Evolutionary conservation across 2,113 vertebrate genomes (phyloP).

Genomic region (Neodon shergylaensis): DNA sequence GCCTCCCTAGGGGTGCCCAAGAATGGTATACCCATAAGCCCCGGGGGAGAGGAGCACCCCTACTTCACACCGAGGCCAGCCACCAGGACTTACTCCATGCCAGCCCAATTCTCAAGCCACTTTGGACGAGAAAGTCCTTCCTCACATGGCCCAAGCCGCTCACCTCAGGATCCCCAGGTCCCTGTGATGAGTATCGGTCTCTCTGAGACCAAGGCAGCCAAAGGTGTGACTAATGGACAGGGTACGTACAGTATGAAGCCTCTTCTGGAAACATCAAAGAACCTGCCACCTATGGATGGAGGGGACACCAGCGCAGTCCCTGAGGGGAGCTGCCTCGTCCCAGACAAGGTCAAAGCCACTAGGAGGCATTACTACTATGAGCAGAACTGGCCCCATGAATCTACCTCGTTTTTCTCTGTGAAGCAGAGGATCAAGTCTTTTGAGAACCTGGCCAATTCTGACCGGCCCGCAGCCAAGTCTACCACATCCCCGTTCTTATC

Average conservation of each 20-base stretch:
- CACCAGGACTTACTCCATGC: slow-evolving; percentile 87
- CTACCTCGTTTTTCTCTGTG: slow-evolving; percentile 93
- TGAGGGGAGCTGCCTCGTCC: slow-evolving; percentile 33
- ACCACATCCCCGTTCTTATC: slow-evolving; percentile 85
- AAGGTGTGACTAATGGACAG: slow-evolving; percentile 69
- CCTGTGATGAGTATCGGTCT: not conserved
- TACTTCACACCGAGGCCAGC: slow-evolving; percentile 81
- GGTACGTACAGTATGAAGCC: slow-evolving; percentile 65
- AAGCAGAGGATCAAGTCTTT: slow-evolving; percentile 97
- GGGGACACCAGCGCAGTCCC: not conserved
- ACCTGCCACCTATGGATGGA: not conserved
- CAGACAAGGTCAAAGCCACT: slow-evolving; percentile 79
- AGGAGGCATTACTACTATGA: slow-evolving; percentile 89
- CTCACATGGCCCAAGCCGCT: slow-evolving; percentile 46
- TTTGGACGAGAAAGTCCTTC: slow-evolving; percentile 77
- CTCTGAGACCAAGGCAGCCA: not conserved
- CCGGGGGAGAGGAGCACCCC: slow-evolving; percentile 38
- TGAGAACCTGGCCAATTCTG: slow-evolving; percentile 94
- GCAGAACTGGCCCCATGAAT: slow-evolving; percentile 85
- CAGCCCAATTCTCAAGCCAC: slow-evolving; percentile 83
- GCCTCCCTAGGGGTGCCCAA: slow-evolving; percentile 28
- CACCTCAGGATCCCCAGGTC: slow-evolving; percentile 35
- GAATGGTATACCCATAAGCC: not conserved
- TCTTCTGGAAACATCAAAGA: not conserved
- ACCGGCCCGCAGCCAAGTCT: slow-evolving; percentile 86